phyloP scores from a whole-genome alignment of 2,113 vertebrate genomes.

The Guaruba guarouba region DNA sequence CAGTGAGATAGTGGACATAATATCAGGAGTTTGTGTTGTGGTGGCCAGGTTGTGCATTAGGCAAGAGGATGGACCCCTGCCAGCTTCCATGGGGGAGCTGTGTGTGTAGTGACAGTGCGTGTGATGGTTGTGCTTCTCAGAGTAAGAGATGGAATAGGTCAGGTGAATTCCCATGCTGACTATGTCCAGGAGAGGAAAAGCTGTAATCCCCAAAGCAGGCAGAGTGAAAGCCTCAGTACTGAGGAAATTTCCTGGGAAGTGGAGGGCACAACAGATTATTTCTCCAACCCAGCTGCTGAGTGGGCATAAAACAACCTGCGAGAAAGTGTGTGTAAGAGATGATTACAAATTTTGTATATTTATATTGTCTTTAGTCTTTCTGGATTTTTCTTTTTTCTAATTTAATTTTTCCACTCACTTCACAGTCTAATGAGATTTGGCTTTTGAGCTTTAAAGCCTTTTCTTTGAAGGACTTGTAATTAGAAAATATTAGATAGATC shows the following conservation, averaged over 20 bases:
- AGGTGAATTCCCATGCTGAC: background rate
- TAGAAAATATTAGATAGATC: background rate
- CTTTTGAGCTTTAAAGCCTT: background rate
- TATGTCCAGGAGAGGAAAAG: background rate
- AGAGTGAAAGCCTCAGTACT: background rate
- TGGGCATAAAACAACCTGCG: background rate
- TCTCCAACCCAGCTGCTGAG: background rate
- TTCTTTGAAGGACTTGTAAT: background rate
- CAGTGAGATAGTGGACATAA: background rate
- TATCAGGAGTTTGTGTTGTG: accelerated
- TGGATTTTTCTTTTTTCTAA: background rate
- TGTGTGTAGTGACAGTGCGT: background rate
- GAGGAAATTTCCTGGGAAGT: background rate
- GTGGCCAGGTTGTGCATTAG: background rate
- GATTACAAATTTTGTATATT: background rate
- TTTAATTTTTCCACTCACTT: background rate
- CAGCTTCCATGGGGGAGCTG: background rate
- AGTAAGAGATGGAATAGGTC: accelerated
- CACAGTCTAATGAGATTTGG: background rate
- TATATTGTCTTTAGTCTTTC: background rate
- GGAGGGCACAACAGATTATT: background rate
- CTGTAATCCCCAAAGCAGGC: background rate
- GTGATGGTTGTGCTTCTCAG: background rate
- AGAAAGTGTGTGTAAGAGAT: background rate
- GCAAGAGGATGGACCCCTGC: background rate